Conservation (phyloP, 2,797 vertebrate species). For the Chloroceryle amazona region DNA sequence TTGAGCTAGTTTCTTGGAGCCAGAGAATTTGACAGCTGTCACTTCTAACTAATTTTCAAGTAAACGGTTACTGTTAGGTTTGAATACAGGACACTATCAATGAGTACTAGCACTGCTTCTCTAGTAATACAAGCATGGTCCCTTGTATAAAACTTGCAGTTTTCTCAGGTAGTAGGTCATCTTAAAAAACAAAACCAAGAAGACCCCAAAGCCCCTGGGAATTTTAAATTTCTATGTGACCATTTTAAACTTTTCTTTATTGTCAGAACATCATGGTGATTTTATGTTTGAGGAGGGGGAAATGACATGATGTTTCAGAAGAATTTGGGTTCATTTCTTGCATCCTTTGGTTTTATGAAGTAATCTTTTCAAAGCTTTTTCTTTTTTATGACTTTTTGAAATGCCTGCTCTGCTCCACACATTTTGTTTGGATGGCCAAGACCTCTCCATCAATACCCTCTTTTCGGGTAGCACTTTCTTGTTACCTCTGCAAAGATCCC, state of each 20-base stretch:
- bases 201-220: no score
- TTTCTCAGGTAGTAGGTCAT: background rate
- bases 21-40: background rate
- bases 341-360: background rate
- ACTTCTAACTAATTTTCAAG: conserved; percentile 3
- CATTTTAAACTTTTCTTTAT: background rate
- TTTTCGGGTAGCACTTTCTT: background rate
- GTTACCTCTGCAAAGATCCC: background rate
- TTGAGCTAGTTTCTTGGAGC: background rate
- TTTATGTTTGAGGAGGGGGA: background rate
- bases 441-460: background rate
- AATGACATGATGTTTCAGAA: background rate
- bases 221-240: background rate
- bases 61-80: background rate
- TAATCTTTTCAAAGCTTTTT: background rate
- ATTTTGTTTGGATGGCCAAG: background rate
- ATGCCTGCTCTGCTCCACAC: background rate
- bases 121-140: background rate
- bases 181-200: background rate
- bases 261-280: background rate
- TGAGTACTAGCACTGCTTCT: background rate
- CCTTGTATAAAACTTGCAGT: background rate
- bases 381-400: background rate
- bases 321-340: background rate
- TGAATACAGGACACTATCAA: background rate